Base-by-base conservation (phyloP, 1,140 invertebrate species). In the Bombus vancouverensis region DNA sequence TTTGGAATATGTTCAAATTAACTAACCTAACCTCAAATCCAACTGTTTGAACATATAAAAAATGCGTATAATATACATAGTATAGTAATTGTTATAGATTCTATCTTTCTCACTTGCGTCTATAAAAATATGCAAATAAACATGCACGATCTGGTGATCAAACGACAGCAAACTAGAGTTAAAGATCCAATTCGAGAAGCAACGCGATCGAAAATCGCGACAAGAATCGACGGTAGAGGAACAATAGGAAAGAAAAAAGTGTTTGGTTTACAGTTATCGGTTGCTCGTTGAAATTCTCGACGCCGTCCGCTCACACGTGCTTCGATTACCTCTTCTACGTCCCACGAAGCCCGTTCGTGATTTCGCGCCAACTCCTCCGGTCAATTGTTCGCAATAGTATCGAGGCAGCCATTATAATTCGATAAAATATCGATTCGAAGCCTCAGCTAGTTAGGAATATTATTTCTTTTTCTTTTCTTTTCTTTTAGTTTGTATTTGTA, bases 251-350 rank as follows among this genome's bases (percentile, higher is more conserved):
- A 44, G 47, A 84, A 86, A 88, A 81, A 83, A 84, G 57, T 78
- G 81, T 66, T 66, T 44, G 47, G 53, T 85, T 84, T 90, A 91
- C 90, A 87, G 90, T 91, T 91, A 91, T 76, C 79, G 72, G 75
- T 75, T 76, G 70, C 79, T 87, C 81, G 82, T 90, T 91, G 80
- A 85, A 86, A 90, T 91, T 91, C 86, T 83, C 68, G 34, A 25
- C 87, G 39, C 39, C 32, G 44, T 53, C 73, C 71, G 73, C 76
- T 84, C 66, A 78, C 79, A 47, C 87, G 89, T 90, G 80, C 87
- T 83, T 86, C 76, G 87, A 83, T 88, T 90, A 85, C 78, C 66
- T 88, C 84, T 88, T 83, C 62, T 34, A n/a, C 83, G 76, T 77
- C 74, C 79, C 87, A 83, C 77, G 75, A 84, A 84, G 39, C 53